Evolutionary conservation across 1,140 invertebrate genomes (phyloP), one percentile per base, ranked within the genome.

Genomic region (Drosophila eugracilis): DNA sequence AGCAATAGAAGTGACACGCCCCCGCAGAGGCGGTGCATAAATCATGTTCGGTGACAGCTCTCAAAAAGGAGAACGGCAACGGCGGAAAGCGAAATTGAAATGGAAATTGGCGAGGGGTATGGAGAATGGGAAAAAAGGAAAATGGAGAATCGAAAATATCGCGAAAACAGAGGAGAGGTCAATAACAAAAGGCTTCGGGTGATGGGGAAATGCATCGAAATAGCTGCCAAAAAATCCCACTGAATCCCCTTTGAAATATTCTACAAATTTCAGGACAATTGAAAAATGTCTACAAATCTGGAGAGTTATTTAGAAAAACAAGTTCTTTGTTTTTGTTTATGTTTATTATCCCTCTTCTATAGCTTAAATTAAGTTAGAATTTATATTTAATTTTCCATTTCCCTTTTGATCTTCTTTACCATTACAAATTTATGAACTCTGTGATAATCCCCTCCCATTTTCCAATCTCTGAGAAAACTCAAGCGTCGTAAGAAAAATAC

Each of bases 21-120:
- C 53, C 60, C 60, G 24, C 57, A 30, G 58, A 60, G 58, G 36
- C 52, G 52, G 57, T 65, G 60, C 60, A 65, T 65, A 65, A 65
- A 65, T 65, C 60, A 65, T 65, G 30, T 39, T 65, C 28, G 32
- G 41, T 30, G 60, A 59, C 60, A 65, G 60, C 41, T 26, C 36
- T 2, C 42, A 28, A 65, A 47, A 22, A 42, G 60, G 60, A 19
- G 15, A 19, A 41, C 50, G 41, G 17, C 36, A n/a, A 6, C 15
- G 5, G 12, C 52, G 21, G 52, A 47, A 65, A 39, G 32, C 24
- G 57, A 65, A 60, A 65, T 28, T 55, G 49, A 59, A 60, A 60
- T 65, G 37, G 41, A 63, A 63, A 63, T 63, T 44, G 60, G 21
- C 17, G 9, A 5, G 39, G 28, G 32, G 19, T 9, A 50, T 24